These are phyloP conservation scores for Scaptomyza caliginosa DNA, from an alignment of 2,888 invertebrate genomes.

Conservation along the genomic window DNA sequence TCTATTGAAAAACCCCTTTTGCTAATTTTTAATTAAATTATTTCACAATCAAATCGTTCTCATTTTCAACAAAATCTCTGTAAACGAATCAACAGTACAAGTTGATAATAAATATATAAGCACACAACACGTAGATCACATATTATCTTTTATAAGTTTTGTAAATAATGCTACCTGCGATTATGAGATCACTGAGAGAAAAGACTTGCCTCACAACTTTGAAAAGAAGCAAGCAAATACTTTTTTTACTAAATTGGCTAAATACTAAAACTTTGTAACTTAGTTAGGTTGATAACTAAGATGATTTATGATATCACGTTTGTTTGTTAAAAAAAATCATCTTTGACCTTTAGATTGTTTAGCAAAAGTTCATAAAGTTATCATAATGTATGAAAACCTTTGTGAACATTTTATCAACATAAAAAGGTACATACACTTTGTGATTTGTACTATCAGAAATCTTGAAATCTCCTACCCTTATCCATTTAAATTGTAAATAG, in stretches of 20 bases:
- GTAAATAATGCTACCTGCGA: slow-evolving; percentile 1
- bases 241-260: not conserved
- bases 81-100: not conserved
- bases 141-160: not conserved
- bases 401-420: not conserved
- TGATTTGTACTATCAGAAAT: slow-evolving; percentile 4
- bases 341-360: not conserved
- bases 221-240: not conserved
- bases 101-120: not conserved
- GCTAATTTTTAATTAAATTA: not conserved
- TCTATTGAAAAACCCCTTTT: too few relatives aligned
- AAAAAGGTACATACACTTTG: not conserved
- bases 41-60: not conserved
- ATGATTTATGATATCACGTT: too few relatives aligned
- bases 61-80: not conserved
- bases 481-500: too few relatives aligned
- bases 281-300: too few relatives aligned
- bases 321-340: too few relatives aligned
- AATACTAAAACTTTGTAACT: not conserved
- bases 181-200: not conserved
- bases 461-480: too few relatives aligned
- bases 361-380: not conserved
- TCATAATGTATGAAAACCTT: not conserved
- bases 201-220: too few relatives aligned
- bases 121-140: not conserved